phyloP scores from a whole-genome alignment of 2,113 vertebrate genomes.

The Harpagus bidentatus region DNA sequence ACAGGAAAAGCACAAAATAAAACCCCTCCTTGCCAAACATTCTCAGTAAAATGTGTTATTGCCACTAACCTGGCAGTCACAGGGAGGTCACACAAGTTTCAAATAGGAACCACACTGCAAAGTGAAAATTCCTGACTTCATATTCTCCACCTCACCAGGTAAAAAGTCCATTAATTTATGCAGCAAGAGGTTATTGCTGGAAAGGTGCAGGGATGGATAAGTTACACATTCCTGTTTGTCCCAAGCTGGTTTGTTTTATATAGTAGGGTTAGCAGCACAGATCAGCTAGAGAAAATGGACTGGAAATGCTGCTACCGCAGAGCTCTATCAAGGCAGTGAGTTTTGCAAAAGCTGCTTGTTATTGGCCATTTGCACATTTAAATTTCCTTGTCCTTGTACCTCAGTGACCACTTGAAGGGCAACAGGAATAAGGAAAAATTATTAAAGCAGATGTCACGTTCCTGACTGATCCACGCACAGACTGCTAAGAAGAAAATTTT shows the following conservation, averaged over 20 bases:
- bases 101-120: neutral
- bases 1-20: slow-evolving; percentile 40
- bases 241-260: neutral
- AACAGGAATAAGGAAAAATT: neutral
- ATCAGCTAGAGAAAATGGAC: neutral
- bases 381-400: neutral
- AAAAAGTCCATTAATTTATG: neutral
- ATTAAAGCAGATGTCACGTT: neutral
- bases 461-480: neutral
- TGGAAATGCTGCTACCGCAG: neutral
- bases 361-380: neutral
- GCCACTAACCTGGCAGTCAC: neutral
- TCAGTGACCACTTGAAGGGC: neutral
- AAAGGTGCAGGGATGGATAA: neutral
- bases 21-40: slow-evolving; percentile 21
- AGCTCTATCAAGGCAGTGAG: neutral
- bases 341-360: neutral
- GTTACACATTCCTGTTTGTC: neutral
- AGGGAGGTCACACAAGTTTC: neutral
- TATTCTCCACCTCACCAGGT: neutral
- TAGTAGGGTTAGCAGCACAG: neutral
- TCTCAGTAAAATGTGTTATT: slow-evolving; percentile 19
- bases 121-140: neutral
- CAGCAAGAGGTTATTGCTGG: neutral
- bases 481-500: neutral